Evolutionary conservation across 2,113 vertebrate species (phyloP), one percentile per base, ranked within the genome.

Genomic region (Cephalopholis sonnerati): DNA sequence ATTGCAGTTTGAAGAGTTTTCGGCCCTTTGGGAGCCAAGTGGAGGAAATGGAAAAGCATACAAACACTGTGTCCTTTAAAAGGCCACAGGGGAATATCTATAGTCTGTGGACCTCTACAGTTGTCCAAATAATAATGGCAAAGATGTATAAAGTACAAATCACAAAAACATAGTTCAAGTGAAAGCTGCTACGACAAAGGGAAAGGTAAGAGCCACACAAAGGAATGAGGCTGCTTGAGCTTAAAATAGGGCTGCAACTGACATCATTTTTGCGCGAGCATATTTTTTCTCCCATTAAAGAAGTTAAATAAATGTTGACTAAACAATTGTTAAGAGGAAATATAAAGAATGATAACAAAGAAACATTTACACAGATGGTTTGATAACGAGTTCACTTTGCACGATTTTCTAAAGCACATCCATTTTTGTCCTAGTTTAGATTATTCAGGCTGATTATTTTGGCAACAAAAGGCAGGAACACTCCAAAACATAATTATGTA

Each of bases 21-120:
- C 12, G 3, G 27, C 66, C 80, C 72, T 82, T 71, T 61, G 88
- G 93, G 92, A 89, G 66, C 58, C n/a, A 29, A 85, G 36, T 41
- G 39, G 83, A 89, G 88, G 80, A 93, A 88, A 80, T 81, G 84
- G 83, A 85, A 89, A 93, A 50, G 39, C 8, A 87, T 61, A 84
- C 58, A 87, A 87, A 88, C 65, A 67, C 57, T 63, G 54, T 74
- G 74, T 84, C 65, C 64, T 61, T 73, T 64, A 24, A 22, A 87
- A 76, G 0, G 61, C 25, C 70, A 17, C 9, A 27, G 15, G 71
- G 76, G 76, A 74, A 63, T 29, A 65, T 46, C 11, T 36, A 6
- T 51, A 24, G 48, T 46, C 53, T 57, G 29, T 41, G 29, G 32
- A 46, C 27, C 17, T 59, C 41, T 59, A 53, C 41, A 77, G 62